phyloP scores from a whole-genome alignment of 92 coral and sea anemone species.

The Umimayanthus kanabou region DNA sequence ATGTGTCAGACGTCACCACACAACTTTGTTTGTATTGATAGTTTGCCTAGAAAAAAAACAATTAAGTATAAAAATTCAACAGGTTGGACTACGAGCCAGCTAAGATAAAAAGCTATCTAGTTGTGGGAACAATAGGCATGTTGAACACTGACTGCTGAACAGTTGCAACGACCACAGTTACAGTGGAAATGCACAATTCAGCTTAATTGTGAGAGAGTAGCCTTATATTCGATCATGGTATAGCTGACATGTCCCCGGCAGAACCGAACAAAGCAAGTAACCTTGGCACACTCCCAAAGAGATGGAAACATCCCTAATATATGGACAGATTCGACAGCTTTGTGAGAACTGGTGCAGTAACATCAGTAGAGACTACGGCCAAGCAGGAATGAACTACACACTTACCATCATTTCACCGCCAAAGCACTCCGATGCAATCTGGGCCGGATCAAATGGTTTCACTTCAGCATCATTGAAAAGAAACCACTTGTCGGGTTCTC shows the following conservation, averaged over 20 bases:
- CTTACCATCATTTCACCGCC: slow-evolving; percentile 99
- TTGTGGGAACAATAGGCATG: not conserved
- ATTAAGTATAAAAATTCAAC: too few relatives aligned
- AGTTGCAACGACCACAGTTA: not conserved
- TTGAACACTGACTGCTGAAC: not conserved
- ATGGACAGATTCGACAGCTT: too few relatives aligned
- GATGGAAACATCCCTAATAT: too few relatives aligned
- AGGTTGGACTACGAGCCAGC: not conserved
- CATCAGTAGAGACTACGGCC: not conserved
- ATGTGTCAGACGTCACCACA: not conserved
- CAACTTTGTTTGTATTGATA: not conserved
- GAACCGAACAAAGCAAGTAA: too few relatives aligned
- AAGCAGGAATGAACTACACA: not conserved
- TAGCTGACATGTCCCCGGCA: too few relatives aligned
- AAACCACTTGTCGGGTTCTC: slow-evolving; percentile 94
- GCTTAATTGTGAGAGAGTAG: not conserved
- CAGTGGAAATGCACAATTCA: not conserved
- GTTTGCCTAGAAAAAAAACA: not conserved
- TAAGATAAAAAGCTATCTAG: too few relatives aligned
- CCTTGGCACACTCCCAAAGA: too few relatives aligned
- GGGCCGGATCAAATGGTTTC: slow-evolving; percentile 98
- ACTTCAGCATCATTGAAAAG: slow-evolving; percentile 98
- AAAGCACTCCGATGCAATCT: slow-evolving; percentile 97
- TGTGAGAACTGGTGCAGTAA: too few relatives aligned
- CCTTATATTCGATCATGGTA: not conserved